Conservation (phyloP, 2,113 vertebrate genomes). For the Neofelis nebulosa region DNA sequence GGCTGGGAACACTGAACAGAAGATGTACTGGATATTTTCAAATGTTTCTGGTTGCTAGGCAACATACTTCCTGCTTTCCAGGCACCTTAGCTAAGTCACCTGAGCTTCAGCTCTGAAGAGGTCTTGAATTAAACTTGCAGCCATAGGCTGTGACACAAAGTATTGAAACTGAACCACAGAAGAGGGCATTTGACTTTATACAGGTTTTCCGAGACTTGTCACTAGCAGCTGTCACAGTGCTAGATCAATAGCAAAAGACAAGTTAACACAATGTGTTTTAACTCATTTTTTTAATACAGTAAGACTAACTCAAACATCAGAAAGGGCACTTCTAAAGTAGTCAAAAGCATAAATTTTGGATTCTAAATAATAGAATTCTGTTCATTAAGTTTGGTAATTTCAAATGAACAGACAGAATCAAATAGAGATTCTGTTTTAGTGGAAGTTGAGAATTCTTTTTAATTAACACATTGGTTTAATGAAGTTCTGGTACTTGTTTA, state of each 20-base stretch:
- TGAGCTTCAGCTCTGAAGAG: conserved; percentile 60
- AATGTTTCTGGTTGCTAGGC: conserved; percentile 81
- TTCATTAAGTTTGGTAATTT: conserved; percentile 22
- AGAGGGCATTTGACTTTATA: not conserved
- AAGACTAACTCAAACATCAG: not conserved
- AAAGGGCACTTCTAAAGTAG: not conserved
- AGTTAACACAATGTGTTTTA: not conserved
- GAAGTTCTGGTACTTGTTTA: not conserved
- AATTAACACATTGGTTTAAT: not conserved
- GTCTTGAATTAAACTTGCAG: conserved; percentile 46
- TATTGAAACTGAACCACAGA: not conserved
- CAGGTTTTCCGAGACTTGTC: not conserved
- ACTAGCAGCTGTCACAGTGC: not conserved
- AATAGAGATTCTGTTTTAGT: not conserved
- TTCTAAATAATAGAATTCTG: not conserved
- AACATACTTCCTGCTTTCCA: conserved; percentile 65
- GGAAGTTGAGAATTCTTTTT: not conserved
- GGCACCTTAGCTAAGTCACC: conserved; percentile 64
- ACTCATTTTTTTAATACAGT: not conserved
- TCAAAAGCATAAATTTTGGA: not conserved
- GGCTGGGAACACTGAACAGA: conserved; percentile 68
- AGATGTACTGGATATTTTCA: conserved; percentile 70
- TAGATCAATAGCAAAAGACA: not conserved
- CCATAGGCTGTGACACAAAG: not conserved
- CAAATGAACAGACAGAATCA: conserved; percentile 5